Evolutionary conservation across 2,797 vertebrate species (phyloP), one percentile per base, ranked within the genome.

Genomic region (Tapera naevia): DNA sequence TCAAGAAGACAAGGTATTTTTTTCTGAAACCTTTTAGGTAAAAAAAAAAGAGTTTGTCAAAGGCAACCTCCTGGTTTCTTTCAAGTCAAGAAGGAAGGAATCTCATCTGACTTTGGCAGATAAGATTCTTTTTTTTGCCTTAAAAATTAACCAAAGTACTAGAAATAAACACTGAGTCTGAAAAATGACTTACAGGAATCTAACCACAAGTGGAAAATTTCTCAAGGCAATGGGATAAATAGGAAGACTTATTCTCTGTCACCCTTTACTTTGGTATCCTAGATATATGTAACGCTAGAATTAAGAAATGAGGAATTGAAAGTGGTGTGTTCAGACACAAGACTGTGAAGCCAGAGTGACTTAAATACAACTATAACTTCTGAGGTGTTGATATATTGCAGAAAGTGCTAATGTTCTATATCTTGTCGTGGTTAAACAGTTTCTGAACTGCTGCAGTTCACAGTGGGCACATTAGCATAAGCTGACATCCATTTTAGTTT

Each of bases 81-180:
- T 94, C 70, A 83, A 83, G 72, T 74, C 32, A 88, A 32, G 35
- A 79, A 86, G 73, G 65, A 22, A 65, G 92, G 45, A 90, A 78
- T 57, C 10, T 39, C 23, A 50, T 86, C 61, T 46, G 30, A 94
- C 93, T 91, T 78, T 78, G 91, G 79, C 71, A 82, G 64, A 71
- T 45, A 54, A 82, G 64, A 71, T 45, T 54, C 0, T 28, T 17
- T 39, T 57, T 80, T 94, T 85, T 91, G n/a, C 33, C 50, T 73
- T 89, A 71, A 87, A 92, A 88, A 78, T 35, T 65, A 88, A 80
- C 30, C 32, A 30, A 95, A 73, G 33, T 82, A 73, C 32, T 91
- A 61, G 32, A 92, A 92, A 86, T 54, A 95, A 89, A 83, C 50
- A 83, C 30, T 70, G 14, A 30, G 51, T 70, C 56, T 94, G 76